Evolutionary conservation across 2,888 invertebrate genomes (phyloP).

Genomic region (Lamellibrachia satsuma): DNA sequence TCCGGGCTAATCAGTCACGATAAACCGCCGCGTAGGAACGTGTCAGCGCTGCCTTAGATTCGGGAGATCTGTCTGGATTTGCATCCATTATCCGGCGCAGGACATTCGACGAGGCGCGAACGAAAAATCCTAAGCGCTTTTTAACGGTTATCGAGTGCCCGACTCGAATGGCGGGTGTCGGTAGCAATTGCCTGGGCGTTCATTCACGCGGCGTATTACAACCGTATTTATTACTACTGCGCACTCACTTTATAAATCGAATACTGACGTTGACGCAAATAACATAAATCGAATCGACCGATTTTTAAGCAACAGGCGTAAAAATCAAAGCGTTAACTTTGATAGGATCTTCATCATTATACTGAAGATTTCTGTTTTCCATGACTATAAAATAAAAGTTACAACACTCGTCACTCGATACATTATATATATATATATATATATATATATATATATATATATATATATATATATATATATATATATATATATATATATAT

Average conservation of each 20-base stretch:
- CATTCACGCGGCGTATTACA: not conserved
- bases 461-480: too few relatives aligned
- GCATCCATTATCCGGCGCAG: not conserved
- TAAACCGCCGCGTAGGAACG: conserved; percentile 17
- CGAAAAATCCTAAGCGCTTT: conserved; percentile 7
- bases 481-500: too few relatives aligned
- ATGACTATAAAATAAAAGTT: not conserved
- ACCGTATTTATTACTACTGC: not conserved
- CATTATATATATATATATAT: not conserved
- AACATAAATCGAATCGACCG: not conserved
- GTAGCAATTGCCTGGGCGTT: not conserved
- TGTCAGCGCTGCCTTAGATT: not conserved
- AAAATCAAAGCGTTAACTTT: not conserved
- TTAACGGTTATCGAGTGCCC: not conserved
- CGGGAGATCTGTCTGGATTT: not conserved
- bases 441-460: too few relatives aligned
- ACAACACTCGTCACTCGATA: not conserved
- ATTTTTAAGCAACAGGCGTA: conserved; percentile 13
- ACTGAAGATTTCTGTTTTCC: not conserved
- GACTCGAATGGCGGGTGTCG: not conserved
- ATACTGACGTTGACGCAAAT: conserved; percentile 6
- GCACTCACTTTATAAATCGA: not conserved
- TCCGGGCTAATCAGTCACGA: conserved; percentile 11
- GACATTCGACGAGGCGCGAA: not conserved
- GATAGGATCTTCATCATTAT: not conserved